Evolutionary conservation across 1,140 invertebrate species (phyloP).

Genomic region (Drosophila melanica): DNA sequence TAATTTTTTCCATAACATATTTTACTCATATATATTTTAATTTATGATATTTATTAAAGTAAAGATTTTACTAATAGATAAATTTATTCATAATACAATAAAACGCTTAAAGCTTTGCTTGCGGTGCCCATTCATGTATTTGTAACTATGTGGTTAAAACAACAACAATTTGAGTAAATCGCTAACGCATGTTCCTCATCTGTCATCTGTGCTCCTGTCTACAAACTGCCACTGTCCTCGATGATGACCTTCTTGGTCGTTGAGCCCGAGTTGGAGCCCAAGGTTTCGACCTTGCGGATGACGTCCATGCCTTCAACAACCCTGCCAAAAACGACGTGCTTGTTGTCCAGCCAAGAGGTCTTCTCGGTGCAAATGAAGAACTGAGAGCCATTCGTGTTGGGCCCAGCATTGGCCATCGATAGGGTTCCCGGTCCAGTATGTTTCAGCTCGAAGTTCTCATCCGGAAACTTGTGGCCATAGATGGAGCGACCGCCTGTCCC

Average conservation of each 20-base stretch:
- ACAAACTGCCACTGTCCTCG: slow-evolving; percentile 90
- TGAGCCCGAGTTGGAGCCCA: slow-evolving; percentile 93
- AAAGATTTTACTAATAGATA: too few relatives aligned
- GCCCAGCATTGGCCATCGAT: slow-evolving; percentile 98
- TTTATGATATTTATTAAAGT: too few relatives aligned
- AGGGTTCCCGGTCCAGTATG: slow-evolving; percentile 95
- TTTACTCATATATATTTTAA: too few relatives aligned
- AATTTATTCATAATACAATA: too few relatives aligned
- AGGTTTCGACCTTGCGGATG: slow-evolving; percentile 93
- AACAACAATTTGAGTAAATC: slow-evolving; percentile 1
- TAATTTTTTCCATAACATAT: too few relatives aligned
- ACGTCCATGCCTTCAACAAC: slow-evolving; percentile 98
- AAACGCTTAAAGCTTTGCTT: too few relatives aligned
- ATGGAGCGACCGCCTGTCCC: slow-evolving; percentile 98
- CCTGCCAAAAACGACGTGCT: slow-evolving; percentile 97
- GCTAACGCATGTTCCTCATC: too few relatives aligned
- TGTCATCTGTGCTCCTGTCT: slow-evolving; percentile 80
- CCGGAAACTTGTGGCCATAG: slow-evolving; percentile 95
- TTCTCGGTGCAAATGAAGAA: slow-evolving; percentile 97
- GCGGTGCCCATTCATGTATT: too few relatives aligned
- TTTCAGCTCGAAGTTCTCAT: slow-evolving; percentile 97
- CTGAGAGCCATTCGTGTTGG: slow-evolving; percentile 97
- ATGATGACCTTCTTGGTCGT: slow-evolving; percentile 92
- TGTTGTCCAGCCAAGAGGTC: slow-evolving; percentile 96
- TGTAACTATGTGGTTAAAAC: not conserved